phyloP scores from a whole-genome alignment of 1,140 invertebrate genomes.

The Pygmarrhopalites habei region DNA sequence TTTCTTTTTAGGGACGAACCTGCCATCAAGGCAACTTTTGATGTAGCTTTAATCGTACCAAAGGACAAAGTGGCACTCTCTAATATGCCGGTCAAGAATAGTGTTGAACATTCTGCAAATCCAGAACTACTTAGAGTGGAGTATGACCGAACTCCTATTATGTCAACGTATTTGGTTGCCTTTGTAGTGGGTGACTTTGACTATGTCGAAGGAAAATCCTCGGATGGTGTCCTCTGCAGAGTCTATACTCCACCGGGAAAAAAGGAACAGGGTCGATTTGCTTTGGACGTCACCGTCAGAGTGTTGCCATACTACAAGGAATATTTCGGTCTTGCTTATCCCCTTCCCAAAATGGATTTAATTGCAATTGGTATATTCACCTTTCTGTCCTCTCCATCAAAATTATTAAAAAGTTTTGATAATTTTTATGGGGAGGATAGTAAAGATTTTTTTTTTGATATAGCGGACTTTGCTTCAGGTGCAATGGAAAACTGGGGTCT shows the following conservation, averaged over 20 bases:
- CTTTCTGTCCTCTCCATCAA: slow-evolving; percentile 41
- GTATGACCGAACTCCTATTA: slow-evolving; percentile 82
- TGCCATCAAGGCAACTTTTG: slow-evolving; percentile 88
- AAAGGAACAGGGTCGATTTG: slow-evolving; percentile 84
- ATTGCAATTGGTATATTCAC: slow-evolving; percentile 66
- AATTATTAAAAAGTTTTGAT: too few species aligned
- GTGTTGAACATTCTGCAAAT: slow-evolving; percentile 47
- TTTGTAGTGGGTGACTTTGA: slow-evolving; percentile 91
- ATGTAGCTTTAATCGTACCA: slow-evolving; percentile 75
- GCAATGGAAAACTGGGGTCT: slow-evolving; percentile 78
- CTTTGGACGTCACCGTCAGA: slow-evolving; percentile 64
- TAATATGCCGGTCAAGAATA: slow-evolving; percentile 78
- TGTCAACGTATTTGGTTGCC: slow-evolving; percentile 94
- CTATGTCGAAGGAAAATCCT: slow-evolving; percentile 72
- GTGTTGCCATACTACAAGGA: slow-evolving; percentile 87
- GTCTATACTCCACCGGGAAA: slow-evolving; percentile 90
- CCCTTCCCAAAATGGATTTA: slow-evolving; percentile 89
- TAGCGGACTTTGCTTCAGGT: slow-evolving; percentile 46
- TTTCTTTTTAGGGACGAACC: too few species aligned
- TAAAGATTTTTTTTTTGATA: slow-evolving; percentile 14
- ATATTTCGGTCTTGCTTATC: slow-evolving; percentile 91
- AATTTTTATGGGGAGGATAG: slow-evolving; percentile 28
- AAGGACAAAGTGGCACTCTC: slow-evolving; percentile 72
- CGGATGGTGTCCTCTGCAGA: slow-evolving; percentile 73
- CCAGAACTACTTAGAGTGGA: slow-evolving; percentile 54